Base-by-base conservation (phyloP, 2,797 vertebrate genomes). In the Erpetoichthys calabaricus region DNA sequence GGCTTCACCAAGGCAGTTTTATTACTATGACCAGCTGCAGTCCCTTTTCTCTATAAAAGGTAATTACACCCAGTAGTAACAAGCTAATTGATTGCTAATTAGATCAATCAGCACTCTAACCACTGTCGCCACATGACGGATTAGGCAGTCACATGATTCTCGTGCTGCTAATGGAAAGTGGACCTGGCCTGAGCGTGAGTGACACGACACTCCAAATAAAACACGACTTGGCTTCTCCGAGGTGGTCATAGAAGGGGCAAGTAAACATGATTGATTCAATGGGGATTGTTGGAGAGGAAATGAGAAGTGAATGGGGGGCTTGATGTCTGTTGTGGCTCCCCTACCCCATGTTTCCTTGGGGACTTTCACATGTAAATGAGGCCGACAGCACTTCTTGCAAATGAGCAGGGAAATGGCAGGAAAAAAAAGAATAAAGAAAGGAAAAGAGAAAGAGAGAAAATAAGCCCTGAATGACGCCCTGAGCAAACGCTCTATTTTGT, bases 41-140 rank as follows among this genome's bases (percentile, higher is more conserved):
- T 86, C 81, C 25, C 84, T 87, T 84, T 79, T 87, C 79, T 90
- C 90, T 89, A 90, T 95, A 95, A 94, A 94, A 89, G 88, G 88
- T 95, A 92, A 97, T 98, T 97, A 94, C 91, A 85, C 90, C 88
- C 88, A 91, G 91, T 94, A 89, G 91, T 97, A 97, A 97, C 92
- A 93, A 93, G 93, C 92, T 98, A 97, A 98, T 98, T 97, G 94
- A 97, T 96, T 96, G 91, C 90, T 97, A 98, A 98, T 97, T 94
- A 94, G 93, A 90, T 94, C 90, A 92, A 95, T 91, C 88, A 90
- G 87, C 90, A 89, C 84, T 84, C 84, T 85, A 84, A 89, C 89
- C 72, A 73, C 87, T 87, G 88, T 87, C 88, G 91, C 83, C 74
- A 75, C 81, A 85, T 93, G 92, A 92, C 87, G 89, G 91, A 96